Evolutionary conservation across 2,113 vertebrate species (phyloP), one percentile per base, ranked within the genome.

Genomic region (Donacobius atricapilla): DNA sequence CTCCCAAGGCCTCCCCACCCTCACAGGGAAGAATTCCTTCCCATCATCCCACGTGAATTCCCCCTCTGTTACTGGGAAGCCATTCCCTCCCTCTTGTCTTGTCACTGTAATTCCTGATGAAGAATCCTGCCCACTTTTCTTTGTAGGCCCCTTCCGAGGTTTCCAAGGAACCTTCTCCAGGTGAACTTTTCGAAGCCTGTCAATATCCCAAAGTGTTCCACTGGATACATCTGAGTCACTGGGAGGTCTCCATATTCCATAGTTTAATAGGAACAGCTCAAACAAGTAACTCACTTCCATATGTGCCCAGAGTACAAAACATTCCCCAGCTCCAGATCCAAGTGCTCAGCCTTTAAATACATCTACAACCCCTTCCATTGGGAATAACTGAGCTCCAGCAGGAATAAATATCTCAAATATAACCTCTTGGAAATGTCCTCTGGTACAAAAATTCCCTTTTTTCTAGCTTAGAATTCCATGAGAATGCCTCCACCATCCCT

Each of bases 321-420:
- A 51, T 56, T 92, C 84, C 90, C 42, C 0, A 15, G 28, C 83
- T 87, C 51, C n/a, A 28, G 35, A 40, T 69, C 37, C 86, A 50
- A 89, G 35, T 10, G 65, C 89, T 90, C 69, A 60, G 64, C 23
- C 71, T 89, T 95, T 85, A 95, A 92, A 94, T 89, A 80, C 48
- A 77, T 90, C 92, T 91, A 94, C 94, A 96, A 7, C 11, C 57
- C 72, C 73, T 90, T 82, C 80, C 80, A 65, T 1, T 5, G 54
- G 83, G 89, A 79, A 45, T 37, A 50, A 56, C 68, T 40, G 53
- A 73, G 73, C 82, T 50, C 69, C 87, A 61, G 64, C 90, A 48
- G 69, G 69, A 96, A 96, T 94, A 96, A 96, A 90, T 83, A 96
- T 73, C 50, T 87, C 91, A 79, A 94, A 96, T 90, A 96, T 33